A percentile compares a stretch with the other conserved stretches of the same genome.
phyloP scores from a whole-genome alignment of 1,140 invertebrate species.

The Elymnias hypermnestra region DNA sequence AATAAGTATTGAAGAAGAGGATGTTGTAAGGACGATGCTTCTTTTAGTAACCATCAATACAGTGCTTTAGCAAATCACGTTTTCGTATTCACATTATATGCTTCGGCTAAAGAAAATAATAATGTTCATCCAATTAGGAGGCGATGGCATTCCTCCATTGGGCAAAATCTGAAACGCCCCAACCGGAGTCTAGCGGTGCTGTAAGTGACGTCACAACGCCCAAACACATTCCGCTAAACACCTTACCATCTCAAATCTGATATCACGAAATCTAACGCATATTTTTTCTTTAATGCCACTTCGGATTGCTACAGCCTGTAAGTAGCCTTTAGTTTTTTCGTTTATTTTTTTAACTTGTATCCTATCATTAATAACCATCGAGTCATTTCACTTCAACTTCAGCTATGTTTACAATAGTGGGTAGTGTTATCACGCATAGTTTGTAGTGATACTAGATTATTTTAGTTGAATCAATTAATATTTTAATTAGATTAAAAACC shows the following conservation, averaged over 20 bases:
- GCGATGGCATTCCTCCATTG: conserved; percentile 68
- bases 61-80: conserved; percentile 32
- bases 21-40: conserved; percentile 6
- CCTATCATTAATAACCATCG: conserved; percentile 5
- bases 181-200: conserved; percentile 64
- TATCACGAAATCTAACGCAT: conserved; percentile 72
- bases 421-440: background rate
- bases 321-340: conserved; percentile 46
- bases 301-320: conserved; percentile 68
- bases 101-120: conserved; percentile 52
- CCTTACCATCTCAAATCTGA: conserved; percentile 53
- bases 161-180: conserved; percentile 59
- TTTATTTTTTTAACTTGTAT: conserved; percentile 8
- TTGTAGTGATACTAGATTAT: background rate
- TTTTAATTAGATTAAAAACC: background rate
- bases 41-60: conserved; percentile 25
- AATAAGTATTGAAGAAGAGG: background rate
- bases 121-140: conserved; percentile 62
- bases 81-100: conserved; percentile 26
- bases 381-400: conserved; percentile 10
- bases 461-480: no score
- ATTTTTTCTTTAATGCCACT: conserved; percentile 66
- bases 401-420: conserved; percentile 5
- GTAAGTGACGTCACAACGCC: conserved; percentile 70
- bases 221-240: conserved; percentile 48